Percentiles rank a stretch among this genome's conserved stretches.
Conservation (phyloP, 2,113 vertebrate genomes). For the Panthera leo region DNA sequence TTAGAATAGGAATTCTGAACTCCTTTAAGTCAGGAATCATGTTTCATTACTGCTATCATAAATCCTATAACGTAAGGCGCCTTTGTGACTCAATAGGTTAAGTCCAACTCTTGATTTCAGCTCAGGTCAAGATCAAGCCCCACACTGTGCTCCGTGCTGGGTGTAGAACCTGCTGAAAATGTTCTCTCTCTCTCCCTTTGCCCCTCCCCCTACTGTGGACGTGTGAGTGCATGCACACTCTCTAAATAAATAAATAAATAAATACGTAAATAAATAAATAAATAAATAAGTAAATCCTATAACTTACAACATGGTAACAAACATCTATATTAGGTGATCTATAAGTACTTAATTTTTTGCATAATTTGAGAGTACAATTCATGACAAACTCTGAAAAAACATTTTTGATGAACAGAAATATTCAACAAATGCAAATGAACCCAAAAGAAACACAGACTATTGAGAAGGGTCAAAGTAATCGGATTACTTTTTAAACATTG, state of each 20-base stretch:
- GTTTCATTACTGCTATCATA: not conserved
- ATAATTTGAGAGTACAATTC: not conserved
- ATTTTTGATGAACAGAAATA: conserved; percentile 23
- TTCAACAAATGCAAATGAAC: not conserved
- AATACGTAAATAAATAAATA: no score
- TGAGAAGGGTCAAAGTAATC: not conserved
- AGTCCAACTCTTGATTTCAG: no score
- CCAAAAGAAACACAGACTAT: not conserved
- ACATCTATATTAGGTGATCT: not conserved
- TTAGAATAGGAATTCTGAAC: not conserved
- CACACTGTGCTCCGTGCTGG: no score
- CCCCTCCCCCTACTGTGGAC: no score
- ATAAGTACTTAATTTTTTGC: not conserved
- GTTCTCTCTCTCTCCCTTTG: no score
- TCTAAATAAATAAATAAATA: no score
- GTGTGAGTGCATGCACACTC: no score
- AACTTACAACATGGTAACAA: not conserved
- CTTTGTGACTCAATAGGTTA: no score
- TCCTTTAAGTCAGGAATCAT: not conserved
- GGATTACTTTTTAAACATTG: conserved; percentile 7
- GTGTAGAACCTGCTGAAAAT: no score
- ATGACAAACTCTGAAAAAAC: not conserved
- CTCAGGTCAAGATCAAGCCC: no score
- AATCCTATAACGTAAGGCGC: not conserved
- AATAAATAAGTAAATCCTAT: not conserved